phyloP scores from a whole-genome alignment of 2,113 vertebrate genomes.

The Pygoscelis antarcticus region DNA sequence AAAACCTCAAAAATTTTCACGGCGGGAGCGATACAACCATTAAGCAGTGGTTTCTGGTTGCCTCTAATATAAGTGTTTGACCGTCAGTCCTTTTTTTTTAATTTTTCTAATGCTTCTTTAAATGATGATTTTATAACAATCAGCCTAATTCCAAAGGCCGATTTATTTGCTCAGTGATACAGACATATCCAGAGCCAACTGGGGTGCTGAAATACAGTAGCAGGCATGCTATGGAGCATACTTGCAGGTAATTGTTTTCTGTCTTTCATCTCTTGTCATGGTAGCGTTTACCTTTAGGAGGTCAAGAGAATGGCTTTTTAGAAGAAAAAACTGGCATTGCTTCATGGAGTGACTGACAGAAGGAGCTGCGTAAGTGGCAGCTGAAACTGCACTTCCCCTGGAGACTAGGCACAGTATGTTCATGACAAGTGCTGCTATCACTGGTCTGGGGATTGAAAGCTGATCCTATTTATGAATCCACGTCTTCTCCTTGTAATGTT shows the following conservation, averaged over 20 bases:
- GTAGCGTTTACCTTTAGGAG: constrained; percentile 24
- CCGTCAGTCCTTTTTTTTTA: not conserved
- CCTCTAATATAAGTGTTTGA: not conserved
- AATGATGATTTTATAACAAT: not conserved
- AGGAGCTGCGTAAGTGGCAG: constrained; percentile 26
- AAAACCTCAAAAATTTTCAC: not conserved
- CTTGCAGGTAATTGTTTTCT: not conserved
- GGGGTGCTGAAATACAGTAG: not conserved
- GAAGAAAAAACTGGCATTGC: not conserved
- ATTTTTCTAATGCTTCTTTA: not conserved
- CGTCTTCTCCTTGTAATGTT: constrained; percentile 38
- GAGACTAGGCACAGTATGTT: not conserved
- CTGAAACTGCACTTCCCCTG: not conserved
- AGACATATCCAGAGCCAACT: not conserved
- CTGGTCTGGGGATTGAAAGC: constrained; percentile 34
- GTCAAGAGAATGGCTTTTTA: not conserved
- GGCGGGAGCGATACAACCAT: not conserved
- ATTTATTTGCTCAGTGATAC: not conserved
- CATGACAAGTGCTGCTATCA: constrained; percentile 40
- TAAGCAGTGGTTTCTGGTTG: not conserved
- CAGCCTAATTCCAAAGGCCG: not conserved
- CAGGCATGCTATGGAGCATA: not conserved
- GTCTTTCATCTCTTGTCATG: not conserved
- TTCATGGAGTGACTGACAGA: constrained; percentile 7
- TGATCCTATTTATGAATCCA: constrained; percentile 45